Base-by-base conservation (phyloP, 1,140 invertebrate species). In the Zaprionus camerounensis region DNA sequence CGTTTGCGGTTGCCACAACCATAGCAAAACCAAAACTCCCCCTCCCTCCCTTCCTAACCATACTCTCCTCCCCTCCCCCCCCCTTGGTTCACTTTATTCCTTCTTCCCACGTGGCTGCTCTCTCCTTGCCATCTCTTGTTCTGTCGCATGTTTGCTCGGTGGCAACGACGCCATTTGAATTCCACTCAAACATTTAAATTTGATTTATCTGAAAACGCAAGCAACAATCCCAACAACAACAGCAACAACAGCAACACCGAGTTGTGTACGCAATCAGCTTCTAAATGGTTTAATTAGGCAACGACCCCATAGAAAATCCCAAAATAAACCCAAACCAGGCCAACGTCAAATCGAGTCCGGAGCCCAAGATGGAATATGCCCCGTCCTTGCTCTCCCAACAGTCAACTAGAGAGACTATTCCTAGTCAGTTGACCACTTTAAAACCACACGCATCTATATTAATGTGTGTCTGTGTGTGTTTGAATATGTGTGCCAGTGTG, bases 111-210 rank as follows among this genome's bases (percentile, higher is more conserved):
- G 7, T 12, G 17, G 6, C 26, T 2, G 5, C 24, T 55, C 22
- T n/a, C 53, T 13, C 6, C 12, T 24, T 28, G 2, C 1, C 51
- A 15, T 28, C 24, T 28, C 26, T 31, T 26, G 13, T 28, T 24
- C n/a, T 31, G 53, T 31, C 53, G 65, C 53, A 66, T 66, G 28
- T 41, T 66, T 36, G 57, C 17, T 63, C 46, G 41, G 41, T 49
- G 65, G 38, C 49, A 74, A 58, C 67, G 61, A 67, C 62, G 62
- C 62, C 62, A 70, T 84, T 83, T 82, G 81, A 83, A 78, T 68
- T 67, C 46, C 81, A 80, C 81, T 82, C 73, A 67, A 84, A 80
- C 78, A 83, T 83, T 83, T 80, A 83, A 83, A 83, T 84, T 80
- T 80, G 77, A 84, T 83, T 83, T 76, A 84, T 76, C 68, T 53